phyloP scores from a whole-genome alignment of 2,888 invertebrate genomes.

The Hedya salicella region DNA sequence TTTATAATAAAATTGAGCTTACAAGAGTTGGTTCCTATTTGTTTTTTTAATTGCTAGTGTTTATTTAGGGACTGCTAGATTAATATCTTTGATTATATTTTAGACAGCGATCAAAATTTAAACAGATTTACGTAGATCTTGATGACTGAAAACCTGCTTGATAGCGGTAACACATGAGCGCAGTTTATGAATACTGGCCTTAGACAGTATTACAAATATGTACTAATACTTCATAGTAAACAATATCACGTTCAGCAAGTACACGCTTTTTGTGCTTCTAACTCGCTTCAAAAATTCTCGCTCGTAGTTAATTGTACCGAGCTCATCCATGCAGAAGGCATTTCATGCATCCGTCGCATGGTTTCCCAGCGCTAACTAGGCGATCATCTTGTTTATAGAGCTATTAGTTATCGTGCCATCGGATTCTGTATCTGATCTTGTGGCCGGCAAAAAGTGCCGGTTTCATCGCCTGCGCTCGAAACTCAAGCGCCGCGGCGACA shows the following conservation, averaged over 20 bases:
- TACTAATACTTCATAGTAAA: neutral
- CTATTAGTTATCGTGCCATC: slow-evolving; percentile 78
- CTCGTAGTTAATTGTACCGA: slow-evolving; percentile 37
- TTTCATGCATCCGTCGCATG: slow-evolving; percentile 58
- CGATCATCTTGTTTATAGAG: slow-evolving; percentile 82
- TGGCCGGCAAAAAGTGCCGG: slow-evolving; percentile 72
- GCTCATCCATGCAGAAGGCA: slow-evolving; percentile 41
- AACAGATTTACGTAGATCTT: no score
- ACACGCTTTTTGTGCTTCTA: slow-evolving; percentile 8
- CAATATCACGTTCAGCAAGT: slow-evolving; percentile 6
- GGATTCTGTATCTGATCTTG: slow-evolving; percentile 71
- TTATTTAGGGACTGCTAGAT: no score
- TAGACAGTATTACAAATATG: neutral
- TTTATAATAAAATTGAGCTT: no score
- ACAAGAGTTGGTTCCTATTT: no score
- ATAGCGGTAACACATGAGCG: no score
- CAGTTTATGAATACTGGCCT: neutral
- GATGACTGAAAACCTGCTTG: no score
- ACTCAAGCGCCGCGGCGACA: slow-evolving; percentile 30
- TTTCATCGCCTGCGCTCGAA: slow-evolving; percentile 64
- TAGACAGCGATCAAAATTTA: no score
- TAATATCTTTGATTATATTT: no score
- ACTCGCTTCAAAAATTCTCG: slow-evolving; percentile 19
- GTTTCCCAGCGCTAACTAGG: slow-evolving; percentile 72
- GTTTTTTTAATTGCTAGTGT: no score